Conservation (phyloP, 2,797 vertebrate genomes). For the Esox lucius region DNA sequence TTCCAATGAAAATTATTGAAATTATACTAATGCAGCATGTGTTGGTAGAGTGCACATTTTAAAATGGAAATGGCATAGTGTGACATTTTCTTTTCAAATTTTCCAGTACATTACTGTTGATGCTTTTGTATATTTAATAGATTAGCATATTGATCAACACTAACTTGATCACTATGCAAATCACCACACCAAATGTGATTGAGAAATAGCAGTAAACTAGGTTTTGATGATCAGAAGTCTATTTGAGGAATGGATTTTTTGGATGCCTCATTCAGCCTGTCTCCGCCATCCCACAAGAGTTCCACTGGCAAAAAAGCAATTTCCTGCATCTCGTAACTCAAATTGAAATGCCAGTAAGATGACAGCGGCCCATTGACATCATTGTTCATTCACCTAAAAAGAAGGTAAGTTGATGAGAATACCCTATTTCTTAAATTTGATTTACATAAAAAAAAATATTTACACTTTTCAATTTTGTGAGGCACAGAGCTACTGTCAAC, state of each 20-base stretch:
- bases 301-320: slow-evolving; percentile 56
- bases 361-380: slow-evolving; percentile 61
- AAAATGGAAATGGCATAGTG: not conserved
- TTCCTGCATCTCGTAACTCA: slow-evolving; percentile 57
- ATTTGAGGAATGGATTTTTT: slow-evolving; percentile 26
- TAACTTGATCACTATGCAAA: not conserved
- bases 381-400: slow-evolving; percentile 35
- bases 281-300: slow-evolving; percentile 33
- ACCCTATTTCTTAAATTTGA: slow-evolving; percentile 51
- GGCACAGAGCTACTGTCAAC: slow-evolving; percentile 52
- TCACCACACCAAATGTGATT: slow-evolving; percentile 3
- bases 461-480: slow-evolving; percentile 52
- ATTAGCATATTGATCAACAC: slow-evolving; percentile 8
- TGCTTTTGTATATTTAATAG: not conserved
- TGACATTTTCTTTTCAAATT: slow-evolving; percentile 1
- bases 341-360: slow-evolving; percentile 68
- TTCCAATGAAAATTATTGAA: not conserved
- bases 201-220: not conserved
- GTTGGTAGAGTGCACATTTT: not conserved
- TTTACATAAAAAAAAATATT: slow-evolving; percentile 58
- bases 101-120: not conserved
- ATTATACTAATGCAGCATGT: not conserved
- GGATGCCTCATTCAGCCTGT: slow-evolving; percentile 24
- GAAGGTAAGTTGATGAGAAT: slow-evolving; percentile 39
- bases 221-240: slow-evolving; percentile 7